Percentiles rank a stretch among this genome's conserved stretches.
Conservation (phyloP, 1,140 invertebrate genomes). For the Neodiprion fabricii region DNA sequence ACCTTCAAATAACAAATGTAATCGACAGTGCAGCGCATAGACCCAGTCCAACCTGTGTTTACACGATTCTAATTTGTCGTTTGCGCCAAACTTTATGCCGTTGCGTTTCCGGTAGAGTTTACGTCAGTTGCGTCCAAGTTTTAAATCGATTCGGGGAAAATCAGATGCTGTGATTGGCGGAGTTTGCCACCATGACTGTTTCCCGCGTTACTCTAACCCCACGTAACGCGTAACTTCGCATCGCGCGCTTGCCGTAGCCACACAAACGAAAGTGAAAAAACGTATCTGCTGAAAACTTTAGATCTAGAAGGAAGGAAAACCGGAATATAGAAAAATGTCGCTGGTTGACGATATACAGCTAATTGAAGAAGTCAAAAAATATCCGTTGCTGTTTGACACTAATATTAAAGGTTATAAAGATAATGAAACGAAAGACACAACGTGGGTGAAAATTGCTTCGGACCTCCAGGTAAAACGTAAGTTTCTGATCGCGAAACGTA, state of each 20-base stretch:
- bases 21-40: too few species aligned
- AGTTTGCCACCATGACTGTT: not conserved
- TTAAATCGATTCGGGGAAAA: not conserved
- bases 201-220: slow-evolving; percentile 8
- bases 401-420: slow-evolving; percentile 4
- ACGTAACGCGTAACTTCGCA: slow-evolving; percentile 3
- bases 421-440: slow-evolving; percentile 3
- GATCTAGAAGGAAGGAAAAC: not conserved
- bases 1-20: too few species aligned
- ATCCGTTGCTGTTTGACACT: slow-evolving; percentile 16
- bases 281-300: not conserved
- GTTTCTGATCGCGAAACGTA: not conserved
- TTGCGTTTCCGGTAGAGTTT: too few species aligned
- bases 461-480: slow-evolving; percentile 13
- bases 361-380: slow-evolving; percentile 16
- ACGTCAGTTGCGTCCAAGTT: not conserved
- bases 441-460: not conserved
- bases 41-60: too few species aligned
- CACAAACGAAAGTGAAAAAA: not conserved
- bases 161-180: not conserved
- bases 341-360: slow-evolving; percentile 19
- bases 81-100: not conserved
- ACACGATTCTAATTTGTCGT: not conserved
- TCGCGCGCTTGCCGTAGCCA: not conserved
- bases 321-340: not conserved